These are phyloP conservation scores for Smithornis capensis DNA, from an alignment of 2,113 vertebrate species.

Conservation along the genomic window DNA sequence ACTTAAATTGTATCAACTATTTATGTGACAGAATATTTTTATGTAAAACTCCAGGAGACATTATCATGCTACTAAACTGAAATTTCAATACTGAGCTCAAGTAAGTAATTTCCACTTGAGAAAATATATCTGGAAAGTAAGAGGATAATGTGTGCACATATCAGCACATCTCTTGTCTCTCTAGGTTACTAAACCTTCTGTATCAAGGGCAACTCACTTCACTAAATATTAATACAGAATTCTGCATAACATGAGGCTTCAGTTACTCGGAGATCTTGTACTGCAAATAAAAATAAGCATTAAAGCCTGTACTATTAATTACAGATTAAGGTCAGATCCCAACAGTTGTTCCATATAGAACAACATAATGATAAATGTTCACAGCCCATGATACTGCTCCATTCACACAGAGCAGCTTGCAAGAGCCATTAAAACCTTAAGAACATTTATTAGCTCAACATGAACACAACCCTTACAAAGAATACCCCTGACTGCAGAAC, in stretches of 20 bases:
- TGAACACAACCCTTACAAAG: background rate
- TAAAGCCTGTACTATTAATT: constrained; percentile 11
- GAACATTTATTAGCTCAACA: constrained; percentile 11
- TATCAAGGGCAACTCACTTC: background rate
- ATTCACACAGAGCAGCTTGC: background rate
- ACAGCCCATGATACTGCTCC: background rate
- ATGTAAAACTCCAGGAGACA: background rate
- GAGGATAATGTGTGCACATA: background rate
- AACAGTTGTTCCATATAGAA: background rate
- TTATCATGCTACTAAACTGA: background rate
- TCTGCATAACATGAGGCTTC: background rate
- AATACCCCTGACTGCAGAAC: background rate
- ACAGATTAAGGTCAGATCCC: constrained; percentile 41
- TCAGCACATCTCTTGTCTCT: background rate
- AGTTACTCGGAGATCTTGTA: background rate
- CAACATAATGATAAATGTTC: background rate
- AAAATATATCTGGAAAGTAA: background rate
- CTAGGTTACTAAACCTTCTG: background rate
- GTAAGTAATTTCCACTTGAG: background rate
- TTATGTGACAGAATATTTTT: background rate
- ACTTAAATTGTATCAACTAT: background rate
- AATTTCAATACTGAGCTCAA: background rate
- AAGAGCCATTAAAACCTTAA: background rate
- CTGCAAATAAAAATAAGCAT: constrained; percentile 17
- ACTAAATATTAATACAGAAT: background rate